phyloP scores from a whole-genome alignment of 2,888 invertebrate species.

The Noctua janthina region DNA sequence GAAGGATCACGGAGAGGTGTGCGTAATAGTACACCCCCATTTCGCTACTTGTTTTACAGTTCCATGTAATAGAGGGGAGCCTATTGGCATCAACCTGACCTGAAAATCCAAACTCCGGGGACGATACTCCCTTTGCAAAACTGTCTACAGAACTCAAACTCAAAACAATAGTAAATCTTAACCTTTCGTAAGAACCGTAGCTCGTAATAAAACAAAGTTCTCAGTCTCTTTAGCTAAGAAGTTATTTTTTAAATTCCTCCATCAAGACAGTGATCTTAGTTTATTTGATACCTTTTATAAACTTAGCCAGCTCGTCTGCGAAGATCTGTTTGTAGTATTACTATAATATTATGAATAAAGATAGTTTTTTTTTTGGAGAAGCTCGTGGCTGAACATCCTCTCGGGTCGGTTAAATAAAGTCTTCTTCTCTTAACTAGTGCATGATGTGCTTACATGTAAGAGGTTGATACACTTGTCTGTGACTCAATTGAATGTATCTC shows the following conservation, averaged over 20 bases:
- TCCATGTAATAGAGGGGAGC: no score
- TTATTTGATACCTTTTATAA: slow-evolving; percentile 30
- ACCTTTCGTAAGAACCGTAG: background rate
- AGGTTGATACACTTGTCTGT: no score
- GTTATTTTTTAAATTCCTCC: slow-evolving; percentile 33
- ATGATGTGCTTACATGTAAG: no score
- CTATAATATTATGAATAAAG: background rate
- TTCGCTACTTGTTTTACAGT: background rate
- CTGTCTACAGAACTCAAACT: background rate
- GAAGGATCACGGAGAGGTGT: background rate
- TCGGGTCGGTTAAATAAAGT: no score
- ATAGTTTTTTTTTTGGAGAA: no score
- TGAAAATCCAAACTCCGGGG: background rate
- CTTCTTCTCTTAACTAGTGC: no score
- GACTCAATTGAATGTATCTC: no score
- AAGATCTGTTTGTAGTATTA: slow-evolving; percentile 9
- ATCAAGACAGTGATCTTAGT: slow-evolving; percentile 13
- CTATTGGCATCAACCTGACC: no score
- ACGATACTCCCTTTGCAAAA: background rate
- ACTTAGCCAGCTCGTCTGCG: slow-evolving; percentile 3
- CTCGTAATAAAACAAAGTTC: slow-evolving; percentile 26
- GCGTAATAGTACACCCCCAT: background rate
- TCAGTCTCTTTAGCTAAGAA: slow-evolving; percentile 20
- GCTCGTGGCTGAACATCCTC: no score
- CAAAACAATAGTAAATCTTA: background rate